Base-by-base conservation (phyloP, 1,140 invertebrate species). In the Brachionus koreanus region DNA sequence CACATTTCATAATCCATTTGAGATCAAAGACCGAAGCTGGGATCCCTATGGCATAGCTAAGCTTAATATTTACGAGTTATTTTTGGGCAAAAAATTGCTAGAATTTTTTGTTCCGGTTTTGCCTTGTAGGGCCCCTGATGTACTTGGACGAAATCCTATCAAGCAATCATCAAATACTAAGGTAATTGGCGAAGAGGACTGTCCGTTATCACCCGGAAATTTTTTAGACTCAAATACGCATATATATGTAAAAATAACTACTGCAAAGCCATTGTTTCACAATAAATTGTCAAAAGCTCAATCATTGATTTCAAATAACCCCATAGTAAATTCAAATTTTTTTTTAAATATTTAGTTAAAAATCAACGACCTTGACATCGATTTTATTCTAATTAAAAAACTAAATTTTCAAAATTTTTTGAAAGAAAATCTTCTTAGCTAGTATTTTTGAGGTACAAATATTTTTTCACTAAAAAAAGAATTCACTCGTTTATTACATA, bases 1-100 rank as follows among this genome's bases (percentile, higher is more conserved):
- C 72, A 88, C 87, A 3, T 42, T 87, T 42, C 83, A 87, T 72
- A 88, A 88, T 83, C 85, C 88, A 33, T 87, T 88, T 74, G 84
- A 85, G 35, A 86, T 84, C 6, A 84, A 86, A 25, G 85, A 86
- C 61, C 86, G 86, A 65, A 85, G 85, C 0, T 89, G 87, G 88
- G 87, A 89, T 83, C 87, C 88, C 0, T 87, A 86, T 81, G 88
- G 87, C 35, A 84, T 88, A 10, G 85, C 86, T 13, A 85, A 85
- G 43, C 75, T 88, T 0, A 85, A 88, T 84, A 76, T 89, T n/a
- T 87, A 86, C 7, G 87, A 87, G 49, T 83, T 89, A 1, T 69
- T 87, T 23, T 84, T 88, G 7, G 88, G 88, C 0, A 85, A 87
- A 72, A 84, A 85, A 16, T 85, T 86, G 63, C 63, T 88, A 5